Conservation (phyloP, 2,797 vertebrate species). For the Cyprinella venusta region DNA sequence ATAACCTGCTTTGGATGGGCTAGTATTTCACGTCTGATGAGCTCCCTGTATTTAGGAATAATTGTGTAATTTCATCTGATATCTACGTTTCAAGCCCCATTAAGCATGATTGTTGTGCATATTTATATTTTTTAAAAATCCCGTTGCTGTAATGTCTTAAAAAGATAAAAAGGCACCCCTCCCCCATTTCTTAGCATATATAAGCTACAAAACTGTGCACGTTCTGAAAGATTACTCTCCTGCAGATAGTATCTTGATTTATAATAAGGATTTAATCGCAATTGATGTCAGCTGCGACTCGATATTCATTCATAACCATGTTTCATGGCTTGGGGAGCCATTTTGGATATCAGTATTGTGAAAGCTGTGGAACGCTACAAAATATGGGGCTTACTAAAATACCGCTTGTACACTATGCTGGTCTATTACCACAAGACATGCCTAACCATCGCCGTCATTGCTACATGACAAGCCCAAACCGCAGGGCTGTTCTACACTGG, state of each 20-base stretch:
- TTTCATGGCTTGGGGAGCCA: slow-evolving; percentile 69
- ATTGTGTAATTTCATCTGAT: not conserved
- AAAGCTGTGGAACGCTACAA: slow-evolving; percentile 61
- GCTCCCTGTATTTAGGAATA: slow-evolving; percentile 18
- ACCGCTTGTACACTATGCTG: slow-evolving; percentile 38
- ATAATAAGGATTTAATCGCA: slow-evolving; percentile 54
- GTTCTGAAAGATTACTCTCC: slow-evolving; percentile 49
- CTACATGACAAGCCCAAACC: slow-evolving; percentile 26
- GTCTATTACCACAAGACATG: slow-evolving; percentile 46
- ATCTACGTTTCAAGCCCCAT: slow-evolving; percentile 3
- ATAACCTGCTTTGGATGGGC: slow-evolving; percentile 9
- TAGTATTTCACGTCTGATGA: slow-evolving; percentile 7
- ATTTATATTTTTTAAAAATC: not conserved
- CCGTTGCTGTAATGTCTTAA: not conserved
- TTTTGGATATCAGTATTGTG: slow-evolving; percentile 73
- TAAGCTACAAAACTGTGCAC: slow-evolving; percentile 23
- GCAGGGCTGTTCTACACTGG: slow-evolving; percentile 23
- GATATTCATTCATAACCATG: slow-evolving; percentile 73
- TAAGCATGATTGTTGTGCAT: not conserved
- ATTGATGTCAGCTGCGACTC: slow-evolving; percentile 47
- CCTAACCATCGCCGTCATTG: slow-evolving; percentile 44
- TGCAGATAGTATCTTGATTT: slow-evolving; percentile 50
- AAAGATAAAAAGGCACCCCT: slow-evolving; percentile 35
- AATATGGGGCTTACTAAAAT: slow-evolving; percentile 58
- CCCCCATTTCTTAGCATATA: slow-evolving; percentile 46